A percentile compares a stretch with the other conserved stretches of the same genome.
Conservation (phyloP, 2,113 vertebrate genomes). For the Tachysurus fulvidraco region DNA sequence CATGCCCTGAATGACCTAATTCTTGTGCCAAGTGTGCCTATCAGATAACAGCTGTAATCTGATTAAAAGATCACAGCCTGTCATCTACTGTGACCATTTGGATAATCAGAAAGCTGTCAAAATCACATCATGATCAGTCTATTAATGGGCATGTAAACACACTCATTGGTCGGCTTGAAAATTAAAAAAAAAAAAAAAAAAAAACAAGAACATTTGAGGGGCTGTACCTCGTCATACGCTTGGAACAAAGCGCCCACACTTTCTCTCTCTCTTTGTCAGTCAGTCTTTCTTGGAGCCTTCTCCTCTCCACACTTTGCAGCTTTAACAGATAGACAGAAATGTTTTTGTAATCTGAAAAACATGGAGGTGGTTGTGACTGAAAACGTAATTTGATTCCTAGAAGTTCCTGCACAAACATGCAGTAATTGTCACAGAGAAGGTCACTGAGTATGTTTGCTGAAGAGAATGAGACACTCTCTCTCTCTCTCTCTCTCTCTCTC, state of each 20-base stretch:
- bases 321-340: conserved; percentile 55
- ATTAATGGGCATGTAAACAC: neutral
- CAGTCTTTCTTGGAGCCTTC: conserved; percentile 65
- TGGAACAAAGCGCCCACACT: conserved; percentile 78
- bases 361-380: neutral
- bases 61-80: neutral
- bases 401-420: conserved; percentile 23
- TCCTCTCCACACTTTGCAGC: conserved; percentile 78
- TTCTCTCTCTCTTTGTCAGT: conserved; percentile 71
- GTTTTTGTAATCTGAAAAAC: conserved; percentile 4
- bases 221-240: conserved; percentile 80
- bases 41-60: conserved; percentile 16
- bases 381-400: conserved; percentile 29
- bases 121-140: neutral
- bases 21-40: conserved; percentile 2
- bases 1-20: neutral
- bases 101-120: neutral
- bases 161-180: neutral
- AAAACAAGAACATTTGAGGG: neutral
- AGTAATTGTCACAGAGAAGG: conserved; percentile 11
- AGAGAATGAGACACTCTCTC: neutral
- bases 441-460: conserved; percentile 21
- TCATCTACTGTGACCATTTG: neutral
- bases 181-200: neutral
- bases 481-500: neutral